Conservation (phyloP, 2,113 vertebrate species). For the Panthera uncia region DNA sequence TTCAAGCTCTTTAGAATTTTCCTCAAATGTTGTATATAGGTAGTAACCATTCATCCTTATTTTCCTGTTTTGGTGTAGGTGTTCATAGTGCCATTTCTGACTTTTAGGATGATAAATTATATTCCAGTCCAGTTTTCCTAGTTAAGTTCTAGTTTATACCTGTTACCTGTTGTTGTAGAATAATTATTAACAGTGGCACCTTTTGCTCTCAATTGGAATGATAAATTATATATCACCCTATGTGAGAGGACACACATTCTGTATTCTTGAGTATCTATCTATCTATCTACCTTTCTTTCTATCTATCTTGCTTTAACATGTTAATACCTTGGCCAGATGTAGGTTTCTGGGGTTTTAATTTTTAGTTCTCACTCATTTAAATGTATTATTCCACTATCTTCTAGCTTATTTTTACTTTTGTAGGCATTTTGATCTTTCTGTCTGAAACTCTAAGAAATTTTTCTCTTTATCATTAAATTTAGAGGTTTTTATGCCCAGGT, state of each 20-base stretch:
- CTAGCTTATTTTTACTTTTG: not conserved
- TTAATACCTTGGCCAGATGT: not conserved
- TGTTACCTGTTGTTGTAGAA: not conserved
- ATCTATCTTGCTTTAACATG: not conserved
- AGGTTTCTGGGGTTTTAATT: not conserved
- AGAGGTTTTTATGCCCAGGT: not conserved
- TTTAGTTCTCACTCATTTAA: not conserved
- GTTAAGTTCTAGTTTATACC: not conserved
- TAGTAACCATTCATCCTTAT: not conserved
- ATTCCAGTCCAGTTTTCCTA: not conserved
- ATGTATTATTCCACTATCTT: not conserved
- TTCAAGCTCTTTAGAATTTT: not conserved
- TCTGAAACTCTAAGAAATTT: not conserved
- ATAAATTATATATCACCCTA: not conserved
- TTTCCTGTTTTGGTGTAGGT: not conserved
- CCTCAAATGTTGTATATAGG: not conserved
- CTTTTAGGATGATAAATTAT: constrained; percentile 17
- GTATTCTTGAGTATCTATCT: not conserved
- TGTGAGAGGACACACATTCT: not conserved
- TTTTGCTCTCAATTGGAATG: not conserved
- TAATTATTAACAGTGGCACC: constrained; percentile 14
- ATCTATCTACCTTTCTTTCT: not conserved
- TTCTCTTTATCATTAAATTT: constrained; percentile 40
- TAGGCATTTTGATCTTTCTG: not conserved
- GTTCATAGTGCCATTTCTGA: not conserved